Conservation (phyloP, 35 echinoderm and acorn worm species). For the Diadema setosum region DNA sequence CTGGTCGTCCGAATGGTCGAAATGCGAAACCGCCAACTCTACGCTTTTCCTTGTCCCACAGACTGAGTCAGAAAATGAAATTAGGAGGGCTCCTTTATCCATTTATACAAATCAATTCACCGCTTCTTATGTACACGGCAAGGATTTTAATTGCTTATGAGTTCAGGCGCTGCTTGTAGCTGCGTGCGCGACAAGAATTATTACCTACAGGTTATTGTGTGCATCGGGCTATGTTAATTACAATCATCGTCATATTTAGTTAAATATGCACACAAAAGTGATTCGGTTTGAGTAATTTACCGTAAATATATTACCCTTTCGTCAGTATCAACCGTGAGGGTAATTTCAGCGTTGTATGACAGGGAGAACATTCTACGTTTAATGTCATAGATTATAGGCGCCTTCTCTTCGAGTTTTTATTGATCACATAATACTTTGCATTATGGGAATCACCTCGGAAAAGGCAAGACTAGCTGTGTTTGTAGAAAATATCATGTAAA, state of each 20-base stretch:
- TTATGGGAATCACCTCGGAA: not conserved
- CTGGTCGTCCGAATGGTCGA: not conserved
- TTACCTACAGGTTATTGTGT: no score
- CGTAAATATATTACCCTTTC: not conserved
- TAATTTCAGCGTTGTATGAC: not conserved
- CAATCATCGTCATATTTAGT: not conserved
- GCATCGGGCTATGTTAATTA: not conserved
- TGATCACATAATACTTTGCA: not conserved
- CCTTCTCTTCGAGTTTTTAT: not conserved
- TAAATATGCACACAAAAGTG: not conserved
- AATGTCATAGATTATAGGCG: no score
- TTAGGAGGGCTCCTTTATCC: not conserved
- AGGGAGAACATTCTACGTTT: no score
- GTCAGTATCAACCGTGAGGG: not conserved
- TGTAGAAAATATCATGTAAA: no score
- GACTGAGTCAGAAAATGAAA: not conserved
- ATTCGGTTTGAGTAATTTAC: not conserved
- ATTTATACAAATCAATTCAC: constrained; percentile 4
- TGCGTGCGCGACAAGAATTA: no score
- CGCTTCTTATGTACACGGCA: not conserved
- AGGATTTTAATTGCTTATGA: not conserved
- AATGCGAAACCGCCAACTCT: no score
- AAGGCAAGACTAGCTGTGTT: no score
- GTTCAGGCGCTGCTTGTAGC: no score
- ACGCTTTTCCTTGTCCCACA: not conserved